These are phyloP conservation scores for Oncopodura yosiiana DNA, from an alignment of 1,140 invertebrate species.

Conservation along the genomic window DNA sequence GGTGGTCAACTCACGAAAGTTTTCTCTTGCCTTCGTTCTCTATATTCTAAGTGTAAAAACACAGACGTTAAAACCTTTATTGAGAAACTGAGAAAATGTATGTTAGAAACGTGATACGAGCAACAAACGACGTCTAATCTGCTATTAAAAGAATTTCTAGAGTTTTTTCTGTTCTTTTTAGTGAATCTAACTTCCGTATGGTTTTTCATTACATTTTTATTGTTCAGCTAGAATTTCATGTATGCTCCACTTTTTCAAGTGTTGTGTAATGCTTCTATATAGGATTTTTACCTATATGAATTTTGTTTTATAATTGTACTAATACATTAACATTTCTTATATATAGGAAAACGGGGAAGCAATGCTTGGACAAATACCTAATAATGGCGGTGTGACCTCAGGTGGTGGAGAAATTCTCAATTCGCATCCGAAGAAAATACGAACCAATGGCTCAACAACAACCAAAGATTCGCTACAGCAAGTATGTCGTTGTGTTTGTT, in stretches of 20 bases:
- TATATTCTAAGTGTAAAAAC: slow-evolving; percentile 16
- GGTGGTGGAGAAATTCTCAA: slow-evolving; percentile 14
- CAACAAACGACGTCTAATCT: slow-evolving; percentile 28
- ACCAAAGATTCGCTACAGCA: slow-evolving; percentile 20
- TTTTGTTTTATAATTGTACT: no score
- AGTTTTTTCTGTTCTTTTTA: no score
- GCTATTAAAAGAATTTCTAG: no score
- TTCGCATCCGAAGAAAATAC: slow-evolving; percentile 15
- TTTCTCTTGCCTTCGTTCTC: slow-evolving; percentile 22
- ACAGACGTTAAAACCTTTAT: slow-evolving; percentile 30
- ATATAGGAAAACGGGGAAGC: slow-evolving; percentile 17
- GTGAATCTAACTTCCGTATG: no score
- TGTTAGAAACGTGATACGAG: slow-evolving; percentile 23
- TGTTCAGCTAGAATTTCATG: no score
- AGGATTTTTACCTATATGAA: no score
- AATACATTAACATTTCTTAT: no score
- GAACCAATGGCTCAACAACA: slow-evolving; percentile 20
- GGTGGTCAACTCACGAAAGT: slow-evolving; percentile 28
- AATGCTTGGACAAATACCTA: slow-evolving; percentile 19
- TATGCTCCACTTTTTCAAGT: no score
- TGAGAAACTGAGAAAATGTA: slow-evolving; percentile 25
- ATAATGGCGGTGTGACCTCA: slow-evolving; percentile 11
- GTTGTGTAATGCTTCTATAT: no score
- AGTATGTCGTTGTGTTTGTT: slow-evolving; percentile 13
- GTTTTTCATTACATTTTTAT: no score